Percentiles rank a stretch among this genome's conserved stretches.
Evolutionary conservation across 2,888 invertebrate species (phyloP).

Genomic region (Drosophila kokeensis): DNA sequence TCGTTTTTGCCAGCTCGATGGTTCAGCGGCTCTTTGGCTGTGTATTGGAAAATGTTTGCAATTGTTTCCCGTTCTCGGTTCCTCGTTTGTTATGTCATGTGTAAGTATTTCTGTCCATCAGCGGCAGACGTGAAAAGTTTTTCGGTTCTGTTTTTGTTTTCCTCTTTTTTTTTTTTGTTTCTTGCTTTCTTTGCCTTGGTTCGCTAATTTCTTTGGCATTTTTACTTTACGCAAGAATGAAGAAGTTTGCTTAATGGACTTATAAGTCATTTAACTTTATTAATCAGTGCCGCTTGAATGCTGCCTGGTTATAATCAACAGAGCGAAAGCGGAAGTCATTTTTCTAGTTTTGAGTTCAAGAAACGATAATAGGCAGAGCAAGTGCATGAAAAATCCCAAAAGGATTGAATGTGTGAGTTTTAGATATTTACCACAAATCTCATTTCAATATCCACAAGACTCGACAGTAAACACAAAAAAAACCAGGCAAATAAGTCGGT

Average conservation of each 20-base stretch:
- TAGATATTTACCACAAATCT: not conserved
- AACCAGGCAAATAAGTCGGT: not conserved
- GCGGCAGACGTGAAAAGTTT: slow-evolving; percentile 69
- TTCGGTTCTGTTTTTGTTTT: slow-evolving; percentile 10
- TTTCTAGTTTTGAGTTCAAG: slow-evolving; percentile 34
- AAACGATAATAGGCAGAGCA: slow-evolving; percentile 25
- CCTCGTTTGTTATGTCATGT: slow-evolving; percentile 58
- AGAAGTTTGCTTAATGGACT: slow-evolving; percentile 75
- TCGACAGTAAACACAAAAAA: not conserved
- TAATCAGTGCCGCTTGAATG: slow-evolving; percentile 73
- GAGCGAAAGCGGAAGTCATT: not conserved
- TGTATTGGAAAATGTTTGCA: slow-evolving; percentile 64
- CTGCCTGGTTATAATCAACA: slow-evolving; percentile 22
- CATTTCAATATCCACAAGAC: not conserved
- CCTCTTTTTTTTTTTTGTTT: slow-evolving; percentile 13
- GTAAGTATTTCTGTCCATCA: slow-evolving; percentile 71
- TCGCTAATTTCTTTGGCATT: slow-evolving; percentile 73
- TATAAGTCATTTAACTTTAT: slow-evolving; percentile 75
- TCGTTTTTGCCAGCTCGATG: slow-evolving; percentile 12
- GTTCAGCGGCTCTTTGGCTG: slow-evolving; percentile 39
- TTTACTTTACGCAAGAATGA: slow-evolving; percentile 69
- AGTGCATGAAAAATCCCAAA: not conserved
- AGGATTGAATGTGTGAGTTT: not conserved
- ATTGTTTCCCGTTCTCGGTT: slow-evolving; percentile 55
- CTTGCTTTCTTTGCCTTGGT: slow-evolving; percentile 25